Evolutionary conservation across 2,113 vertebrate species (phyloP).

Genomic region (Corythornis vintsioides): DNA sequence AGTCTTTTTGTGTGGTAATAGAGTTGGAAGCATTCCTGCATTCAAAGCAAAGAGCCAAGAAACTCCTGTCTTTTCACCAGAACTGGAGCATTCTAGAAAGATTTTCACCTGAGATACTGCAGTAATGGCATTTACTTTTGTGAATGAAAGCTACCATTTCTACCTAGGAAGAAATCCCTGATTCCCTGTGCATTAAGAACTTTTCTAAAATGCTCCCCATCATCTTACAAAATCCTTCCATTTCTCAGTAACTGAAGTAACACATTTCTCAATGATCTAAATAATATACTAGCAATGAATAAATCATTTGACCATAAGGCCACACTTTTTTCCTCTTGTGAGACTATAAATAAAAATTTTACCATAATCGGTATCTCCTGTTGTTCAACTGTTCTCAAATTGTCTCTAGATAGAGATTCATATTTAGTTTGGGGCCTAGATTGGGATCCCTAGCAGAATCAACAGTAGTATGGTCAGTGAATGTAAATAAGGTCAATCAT

Average conservation of each 20-base stretch:
- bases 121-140: not conserved
- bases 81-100: constrained; percentile 4
- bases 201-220: not conserved
- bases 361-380: not conserved
- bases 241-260: constrained; percentile 58
- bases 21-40: not conserved
- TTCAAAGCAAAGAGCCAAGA: not conserved
- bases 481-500: not conserved
- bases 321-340: constrained; percentile 25
- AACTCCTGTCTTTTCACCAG: not conserved
- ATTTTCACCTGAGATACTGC: not conserved
- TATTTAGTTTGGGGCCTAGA: not conserved
- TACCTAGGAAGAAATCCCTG: not conserved
- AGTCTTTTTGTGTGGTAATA: not conserved
- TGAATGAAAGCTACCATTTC: not conserved
- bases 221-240: not conserved
- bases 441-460: not conserved
- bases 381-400: not conserved
- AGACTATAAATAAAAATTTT: not conserved
- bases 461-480: not conserved
- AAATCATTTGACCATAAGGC: constrained; percentile 61
- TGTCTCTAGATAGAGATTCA: not conserved
- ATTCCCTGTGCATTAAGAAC: not conserved
- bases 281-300: constrained; percentile 68
- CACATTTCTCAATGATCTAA: constrained; percentile 51